A percentile compares a stretch with the other conserved stretches of the same genome.
These are phyloP conservation scores for Tenualosa thibaudeaui DNA, from an alignment of 2,797 vertebrate genomes.

Conservation along the genomic window DNA sequence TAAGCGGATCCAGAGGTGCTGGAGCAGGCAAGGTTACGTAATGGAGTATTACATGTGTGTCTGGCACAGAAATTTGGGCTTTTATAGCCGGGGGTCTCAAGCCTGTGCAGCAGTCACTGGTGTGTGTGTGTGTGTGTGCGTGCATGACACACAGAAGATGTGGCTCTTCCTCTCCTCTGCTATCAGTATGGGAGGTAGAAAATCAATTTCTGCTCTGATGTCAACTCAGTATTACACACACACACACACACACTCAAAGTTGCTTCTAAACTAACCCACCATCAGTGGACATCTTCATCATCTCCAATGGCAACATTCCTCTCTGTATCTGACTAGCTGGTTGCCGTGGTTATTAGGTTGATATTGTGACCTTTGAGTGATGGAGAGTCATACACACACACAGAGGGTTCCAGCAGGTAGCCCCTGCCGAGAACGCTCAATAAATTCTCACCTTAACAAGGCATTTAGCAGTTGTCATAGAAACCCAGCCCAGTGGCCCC, in stretches of 20 bases:
- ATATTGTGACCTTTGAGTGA: conserved; percentile 41
- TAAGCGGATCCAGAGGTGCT: not conserved
- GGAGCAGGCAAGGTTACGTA: not conserved
- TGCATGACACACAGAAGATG: not conserved
- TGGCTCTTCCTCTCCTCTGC: not conserved
- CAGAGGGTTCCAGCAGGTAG: conserved; percentile 33
- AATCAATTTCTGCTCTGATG: conserved; percentile 3
- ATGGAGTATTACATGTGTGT: not conserved
- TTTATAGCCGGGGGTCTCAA: not conserved
- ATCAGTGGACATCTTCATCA: conserved; percentile 10
- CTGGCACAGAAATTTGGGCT: not conserved
- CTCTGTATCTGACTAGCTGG: conserved; percentile 19
- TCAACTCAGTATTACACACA: not conserved
- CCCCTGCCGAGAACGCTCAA: conserved; percentile 55
- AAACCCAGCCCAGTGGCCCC: conserved; percentile 49
- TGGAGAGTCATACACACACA: conserved; percentile 24
- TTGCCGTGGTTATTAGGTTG: conserved; percentile 42
- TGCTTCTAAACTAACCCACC: not conserved
- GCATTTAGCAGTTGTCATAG: conserved; percentile 61
- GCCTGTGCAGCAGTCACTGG: not conserved
- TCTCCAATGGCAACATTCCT: conserved; percentile 39
- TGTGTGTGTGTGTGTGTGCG: not conserved
- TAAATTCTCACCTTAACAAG: conserved; percentile 58
- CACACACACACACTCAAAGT: not conserved
- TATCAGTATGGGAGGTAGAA: conserved; percentile 1